Percentiles rank a stretch among this genome's conserved stretches.
These are phyloP conservation scores for Alaudala cheleensis DNA, from an alignment of 2,113 vertebrate genomes.

Conservation along the genomic window DNA sequence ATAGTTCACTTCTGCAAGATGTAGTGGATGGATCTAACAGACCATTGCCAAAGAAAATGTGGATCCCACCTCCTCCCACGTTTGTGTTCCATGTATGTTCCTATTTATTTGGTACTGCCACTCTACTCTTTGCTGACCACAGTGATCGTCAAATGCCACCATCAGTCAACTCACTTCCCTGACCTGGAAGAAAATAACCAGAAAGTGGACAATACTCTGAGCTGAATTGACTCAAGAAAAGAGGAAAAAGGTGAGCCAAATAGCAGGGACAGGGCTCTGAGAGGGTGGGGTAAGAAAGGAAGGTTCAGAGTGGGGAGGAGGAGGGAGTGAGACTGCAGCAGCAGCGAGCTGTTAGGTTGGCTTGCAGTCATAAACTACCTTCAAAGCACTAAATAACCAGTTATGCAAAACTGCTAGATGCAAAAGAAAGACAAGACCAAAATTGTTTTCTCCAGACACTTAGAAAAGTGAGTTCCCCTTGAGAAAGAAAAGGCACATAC, in stretches of 20 bases:
- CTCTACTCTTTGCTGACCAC: neutral
- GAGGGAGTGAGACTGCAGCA: neutral
- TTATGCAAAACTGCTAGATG: neutral
- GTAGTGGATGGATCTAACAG: neutral
- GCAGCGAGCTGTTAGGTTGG: neutral
- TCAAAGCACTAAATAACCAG: neutral
- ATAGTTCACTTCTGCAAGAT: neutral
- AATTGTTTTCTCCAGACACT: neutral
- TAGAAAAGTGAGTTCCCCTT: neutral
- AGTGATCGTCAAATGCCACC: neutral
- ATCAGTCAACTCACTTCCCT: neutral
- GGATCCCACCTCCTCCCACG: neutral
- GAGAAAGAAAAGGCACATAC: neutral
- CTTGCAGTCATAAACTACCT: neutral
- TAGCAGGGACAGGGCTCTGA: neutral
- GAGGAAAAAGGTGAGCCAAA: neutral
- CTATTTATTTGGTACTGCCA: neutral
- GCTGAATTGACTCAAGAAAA: neutral
- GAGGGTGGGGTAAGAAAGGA: neutral
- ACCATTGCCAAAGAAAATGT: neutral
- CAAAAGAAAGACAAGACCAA: neutral
- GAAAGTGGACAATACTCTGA: neutral
- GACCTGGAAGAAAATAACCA: neutral
- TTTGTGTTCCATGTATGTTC: neutral
- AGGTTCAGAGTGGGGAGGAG: neutral